phyloP scores from a whole-genome alignment of 2,113 vertebrate species.

The Labeo rohita region DNA sequence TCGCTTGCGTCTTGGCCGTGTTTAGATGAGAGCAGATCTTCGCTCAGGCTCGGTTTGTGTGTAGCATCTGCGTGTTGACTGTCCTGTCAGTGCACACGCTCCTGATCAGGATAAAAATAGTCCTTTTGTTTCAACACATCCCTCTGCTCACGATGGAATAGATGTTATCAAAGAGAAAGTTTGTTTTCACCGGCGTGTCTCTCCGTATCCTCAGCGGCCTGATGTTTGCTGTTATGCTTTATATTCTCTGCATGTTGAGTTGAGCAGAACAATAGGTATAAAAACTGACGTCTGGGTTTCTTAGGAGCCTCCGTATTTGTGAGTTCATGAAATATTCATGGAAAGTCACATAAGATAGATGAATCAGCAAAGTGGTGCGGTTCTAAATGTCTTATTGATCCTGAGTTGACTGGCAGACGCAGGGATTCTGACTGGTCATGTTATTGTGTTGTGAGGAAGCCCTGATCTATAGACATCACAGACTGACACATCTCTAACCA shows the following conservation, averaged over 20 bases:
- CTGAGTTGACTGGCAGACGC: conserved; percentile 20
- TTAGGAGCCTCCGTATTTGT: background rate
- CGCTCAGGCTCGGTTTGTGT: background rate
- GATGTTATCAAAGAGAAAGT: conserved; percentile 32
- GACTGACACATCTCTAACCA: background rate
- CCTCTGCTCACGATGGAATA: background rate
- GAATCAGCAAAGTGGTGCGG: conserved; percentile 43
- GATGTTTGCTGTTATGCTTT: conserved; percentile 9
- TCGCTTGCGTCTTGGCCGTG: background rate
- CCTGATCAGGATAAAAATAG: conserved; percentile 53
- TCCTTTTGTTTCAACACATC: conserved; percentile 35
- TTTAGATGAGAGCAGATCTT: conserved; percentile 28
- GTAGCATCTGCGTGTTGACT: conserved; percentile 34
- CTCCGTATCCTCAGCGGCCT: background rate
- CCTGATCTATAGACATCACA: conserved; percentile 9
- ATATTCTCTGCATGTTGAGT: background rate
- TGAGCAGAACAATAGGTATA: background rate
- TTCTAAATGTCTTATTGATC: conserved; percentile 53
- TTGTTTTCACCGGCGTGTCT: conserved; percentile 35
- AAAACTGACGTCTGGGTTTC: background rate
- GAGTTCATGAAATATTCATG: conserved; percentile 53
- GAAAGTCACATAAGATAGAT: conserved; percentile 39
- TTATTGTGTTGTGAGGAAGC: conserved; percentile 16
- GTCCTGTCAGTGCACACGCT: conserved; percentile 40
- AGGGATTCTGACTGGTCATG: conserved; percentile 7